Conservation (phyloP, 2,113 vertebrate species). For the Oplegnathus fasciatus region DNA sequence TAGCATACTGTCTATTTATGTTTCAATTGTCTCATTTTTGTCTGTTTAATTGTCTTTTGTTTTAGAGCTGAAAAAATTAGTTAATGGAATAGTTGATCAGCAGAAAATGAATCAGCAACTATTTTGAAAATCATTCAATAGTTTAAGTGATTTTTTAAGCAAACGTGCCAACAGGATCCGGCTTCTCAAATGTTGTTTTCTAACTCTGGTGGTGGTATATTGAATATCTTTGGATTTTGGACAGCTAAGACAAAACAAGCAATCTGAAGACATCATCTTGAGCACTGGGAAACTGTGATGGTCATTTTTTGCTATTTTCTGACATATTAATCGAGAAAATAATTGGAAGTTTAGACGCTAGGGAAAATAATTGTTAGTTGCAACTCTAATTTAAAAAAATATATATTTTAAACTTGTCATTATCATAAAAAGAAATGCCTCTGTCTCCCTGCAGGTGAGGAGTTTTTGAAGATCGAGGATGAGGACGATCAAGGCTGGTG, state of each 20-base stretch:
- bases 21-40: neutral
- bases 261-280: neutral
- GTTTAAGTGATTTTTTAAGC: neutral
- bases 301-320: neutral
- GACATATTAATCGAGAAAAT: too few relatives aligned
- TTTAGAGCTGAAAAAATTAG: neutral
- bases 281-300: neutral
- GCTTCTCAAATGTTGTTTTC: neutral
- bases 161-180: neutral
- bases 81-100: neutral
- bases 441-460: slow-evolving; percentile 80
- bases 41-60: neutral
- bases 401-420: neutral
- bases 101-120: neutral
- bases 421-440: neutral
- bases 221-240: neutral
- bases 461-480: slow-evolving; percentile 88
- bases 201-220: neutral
- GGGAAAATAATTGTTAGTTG: neutral
- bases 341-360: neutral
- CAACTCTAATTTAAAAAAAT: neutral
- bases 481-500: slow-evolving; percentile 91
- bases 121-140: neutral
- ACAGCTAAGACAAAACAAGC: neutral
- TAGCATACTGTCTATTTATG: neutral